Percentiles rank a stretch among this genome's conserved stretches.
Evolutionary conservation across 2,113 vertebrate species (phyloP).

Genomic region (Siphamia tubifer): DNA sequence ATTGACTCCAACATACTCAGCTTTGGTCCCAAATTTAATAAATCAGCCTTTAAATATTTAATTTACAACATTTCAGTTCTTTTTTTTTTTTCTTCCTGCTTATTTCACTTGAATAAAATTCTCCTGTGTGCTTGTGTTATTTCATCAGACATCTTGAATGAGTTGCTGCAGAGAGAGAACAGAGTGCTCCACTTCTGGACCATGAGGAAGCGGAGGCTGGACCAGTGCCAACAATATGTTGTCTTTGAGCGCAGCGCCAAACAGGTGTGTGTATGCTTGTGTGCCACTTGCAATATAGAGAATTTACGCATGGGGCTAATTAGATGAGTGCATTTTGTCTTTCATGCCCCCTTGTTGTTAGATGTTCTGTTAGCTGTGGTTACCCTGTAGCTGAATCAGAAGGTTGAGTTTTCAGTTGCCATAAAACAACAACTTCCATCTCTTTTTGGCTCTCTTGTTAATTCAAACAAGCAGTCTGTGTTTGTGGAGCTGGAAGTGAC

Average conservation of each 20-base stretch:
- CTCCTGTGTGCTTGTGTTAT: background rate
- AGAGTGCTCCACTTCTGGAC: conserved; percentile 98
- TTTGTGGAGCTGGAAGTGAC: conserved; percentile 26
- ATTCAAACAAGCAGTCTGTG: background rate
- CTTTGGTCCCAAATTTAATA: too few species aligned
- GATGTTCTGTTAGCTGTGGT: background rate
- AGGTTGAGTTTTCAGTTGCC: background rate
- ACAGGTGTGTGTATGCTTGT: conserved; percentile 82
- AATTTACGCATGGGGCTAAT: background rate
- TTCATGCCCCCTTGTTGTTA: background rate
- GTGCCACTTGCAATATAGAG: background rate
- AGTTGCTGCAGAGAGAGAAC: conserved; percentile 97
- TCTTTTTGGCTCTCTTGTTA: background rate
- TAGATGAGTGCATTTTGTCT: background rate
- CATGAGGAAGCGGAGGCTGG: conserved; percentile 94
- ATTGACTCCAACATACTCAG: too few species aligned
- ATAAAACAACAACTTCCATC: conserved; percentile 11
- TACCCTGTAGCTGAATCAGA: background rate
- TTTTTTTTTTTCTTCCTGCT: too few species aligned
- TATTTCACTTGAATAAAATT: background rate
- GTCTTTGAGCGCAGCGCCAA: conserved; percentile 99
- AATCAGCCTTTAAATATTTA: too few species aligned
- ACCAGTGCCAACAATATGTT: conserved; percentile 98
- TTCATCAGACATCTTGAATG: conserved; percentile 92
- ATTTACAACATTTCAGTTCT: too few species aligned